Evolutionary conservation across 2,888 invertebrate genomes (phyloP).

Genomic region (Monopis laevigella): DNA sequence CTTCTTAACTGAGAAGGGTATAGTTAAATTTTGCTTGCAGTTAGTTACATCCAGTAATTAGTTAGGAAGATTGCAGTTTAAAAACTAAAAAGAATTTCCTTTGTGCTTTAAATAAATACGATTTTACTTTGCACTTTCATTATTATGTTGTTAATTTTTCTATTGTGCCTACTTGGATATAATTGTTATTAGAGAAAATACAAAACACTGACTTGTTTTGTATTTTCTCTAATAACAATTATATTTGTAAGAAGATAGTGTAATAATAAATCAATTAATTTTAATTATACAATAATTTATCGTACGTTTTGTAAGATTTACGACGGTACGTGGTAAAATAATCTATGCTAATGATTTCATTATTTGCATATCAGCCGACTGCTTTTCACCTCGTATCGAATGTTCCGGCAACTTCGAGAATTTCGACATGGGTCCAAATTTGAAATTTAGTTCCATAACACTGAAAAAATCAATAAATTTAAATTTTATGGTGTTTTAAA

Average conservation of each 20-base stretch:
- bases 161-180: not conserved
- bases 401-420: conserved; percentile 6
- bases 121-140: not conserved
- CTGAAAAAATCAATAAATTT: too few species aligned
- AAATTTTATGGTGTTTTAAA: too few species aligned
- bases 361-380: conserved; percentile 16
- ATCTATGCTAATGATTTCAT: conserved; percentile 16
- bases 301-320: conserved; percentile 12
- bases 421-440: too few species aligned
- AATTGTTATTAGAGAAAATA: not conserved
- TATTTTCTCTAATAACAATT: not conserved
- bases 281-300: conserved; percentile 14
- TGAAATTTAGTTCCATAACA: too few species aligned
- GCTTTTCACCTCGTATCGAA: conserved; percentile 13
- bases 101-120: not conserved
- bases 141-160: not conserved
- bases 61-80: not conserved
- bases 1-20: conserved; percentile 9
- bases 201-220: too few species aligned
- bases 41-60: conserved; percentile 11
- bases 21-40: conserved; percentile 14
- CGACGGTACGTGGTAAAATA: conserved; percentile 14
- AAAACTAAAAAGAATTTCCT: conserved; percentile 5
- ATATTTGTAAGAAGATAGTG: not conserved
- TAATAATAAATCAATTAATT: conserved; percentile 12